Base-by-base conservation (phyloP, 2,113 vertebrate genomes). In the Herpailurus yagouaroundi region DNA sequence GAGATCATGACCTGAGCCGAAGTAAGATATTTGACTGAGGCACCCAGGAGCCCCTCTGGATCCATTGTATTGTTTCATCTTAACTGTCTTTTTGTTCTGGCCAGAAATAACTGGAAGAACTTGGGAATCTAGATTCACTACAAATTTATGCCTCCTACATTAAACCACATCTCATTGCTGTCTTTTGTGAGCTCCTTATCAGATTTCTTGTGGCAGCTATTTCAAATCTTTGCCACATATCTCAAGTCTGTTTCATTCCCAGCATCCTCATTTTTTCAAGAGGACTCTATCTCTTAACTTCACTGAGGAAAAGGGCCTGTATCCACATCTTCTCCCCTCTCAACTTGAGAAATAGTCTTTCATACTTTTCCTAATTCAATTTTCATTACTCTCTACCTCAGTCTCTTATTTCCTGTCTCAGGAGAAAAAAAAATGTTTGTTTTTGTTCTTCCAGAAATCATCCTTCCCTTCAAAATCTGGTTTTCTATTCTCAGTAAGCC, bases 241-340 rank as follows among this genome's bases (percentile, higher is more conserved):
- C 57, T 97, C 25, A 95, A 77, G 27, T 89, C 48, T 95, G 69
- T 88, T 96, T 94, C 87, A 95, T 80, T 93, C 68, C 52, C 33
- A 97, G 64, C 74, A 71, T 18, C 1, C 38, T 74, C 14, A 12
- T 52, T 94, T 92, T 76, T 91, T 91, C 19, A 88, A 83, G 36
- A 81, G 48, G 69, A 91, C 27, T 41, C 14, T 77, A 31, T 94
- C 45, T 93, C 23, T 77, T 76, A 76, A 36, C 27, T 83, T 76
- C 29, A 85, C 23, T 60, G 82, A 94, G 73, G 16, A 86, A 81
- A 85, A 7, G 29, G 21, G 10, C 0, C 10, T 29, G 19, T 52
- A 76, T 41, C 12, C 18, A 71, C 74, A 76, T 64, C 23, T 38
- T 91, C 91, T 50, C 13, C 69, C 48, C 27, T 84, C 7, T 87